Conservation (phyloP, 2,888 invertebrate species). For the Cepaea hortensis region DNA sequence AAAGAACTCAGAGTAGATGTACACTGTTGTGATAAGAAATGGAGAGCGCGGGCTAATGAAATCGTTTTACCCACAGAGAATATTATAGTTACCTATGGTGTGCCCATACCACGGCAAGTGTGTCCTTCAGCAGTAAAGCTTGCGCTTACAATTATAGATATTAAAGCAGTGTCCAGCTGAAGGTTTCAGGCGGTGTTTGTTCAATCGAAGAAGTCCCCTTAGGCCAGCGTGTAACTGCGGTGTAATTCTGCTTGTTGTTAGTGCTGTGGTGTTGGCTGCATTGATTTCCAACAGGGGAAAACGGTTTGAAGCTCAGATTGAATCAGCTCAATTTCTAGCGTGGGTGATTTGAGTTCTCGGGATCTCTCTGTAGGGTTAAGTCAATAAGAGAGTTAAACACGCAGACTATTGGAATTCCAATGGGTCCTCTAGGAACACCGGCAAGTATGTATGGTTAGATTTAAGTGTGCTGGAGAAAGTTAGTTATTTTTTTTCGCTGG, state of each 20-base stretch:
- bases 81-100: neutral
- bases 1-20: neutral
- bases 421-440: neutral
- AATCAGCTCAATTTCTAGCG: neutral
- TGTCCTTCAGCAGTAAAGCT: neutral
- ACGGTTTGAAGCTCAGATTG: conserved; percentile 1
- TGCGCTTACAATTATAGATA: conserved; percentile 14
- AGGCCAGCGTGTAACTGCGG: neutral
- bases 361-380: neutral
- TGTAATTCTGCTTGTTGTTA: conserved; percentile 24
- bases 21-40: neutral
- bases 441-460: too few species aligned
- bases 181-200: conserved; percentile 6
- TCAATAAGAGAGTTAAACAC: conserved; percentile 14
- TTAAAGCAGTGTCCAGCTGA: neutral
- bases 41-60: neutral
- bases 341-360: neutral
- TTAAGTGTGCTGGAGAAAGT: too few species aligned
- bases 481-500: too few species aligned
- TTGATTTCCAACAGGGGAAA: conserved; percentile 11
- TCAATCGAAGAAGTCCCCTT: neutral
- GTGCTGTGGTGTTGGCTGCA: conserved; percentile 15
- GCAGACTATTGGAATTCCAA: neutral
- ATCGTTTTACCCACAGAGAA: neutral
- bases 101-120: neutral